Conservation (phyloP, 2,797 vertebrate species). For the Amazona ochrocephala region DNA sequence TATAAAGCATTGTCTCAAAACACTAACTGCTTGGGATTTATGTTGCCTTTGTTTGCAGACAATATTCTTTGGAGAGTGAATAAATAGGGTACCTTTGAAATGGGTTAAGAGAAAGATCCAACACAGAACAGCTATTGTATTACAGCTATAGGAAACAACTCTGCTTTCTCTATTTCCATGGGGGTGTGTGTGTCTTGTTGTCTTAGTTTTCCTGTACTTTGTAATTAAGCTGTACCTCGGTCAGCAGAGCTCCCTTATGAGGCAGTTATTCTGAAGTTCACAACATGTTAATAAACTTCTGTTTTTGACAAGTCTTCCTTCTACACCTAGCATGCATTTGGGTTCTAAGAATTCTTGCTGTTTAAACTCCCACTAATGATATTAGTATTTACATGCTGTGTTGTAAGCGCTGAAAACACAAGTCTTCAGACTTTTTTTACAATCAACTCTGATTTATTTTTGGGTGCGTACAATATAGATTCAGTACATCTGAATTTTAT, state of each 20-base stretch:
- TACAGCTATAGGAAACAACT: not conserved
- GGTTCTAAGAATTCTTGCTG: slow-evolving; percentile 29
- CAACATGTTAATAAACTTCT: slow-evolving; percentile 9
- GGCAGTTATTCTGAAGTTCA: slow-evolving; percentile 47
- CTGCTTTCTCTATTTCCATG: not conserved
- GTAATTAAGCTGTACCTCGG: slow-evolving; percentile 45
- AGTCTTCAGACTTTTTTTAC: not conserved
- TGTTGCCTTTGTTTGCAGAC: not conserved
- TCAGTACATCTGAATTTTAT: not conserved
- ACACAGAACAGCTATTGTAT: not conserved
- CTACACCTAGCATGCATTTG: not conserved
- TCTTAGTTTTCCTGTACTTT: not conserved
- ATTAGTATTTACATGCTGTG: not conserved
- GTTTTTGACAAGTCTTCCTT: not conserved
- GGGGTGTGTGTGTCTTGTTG: not conserved
- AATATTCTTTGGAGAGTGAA: not conserved
- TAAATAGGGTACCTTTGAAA: not conserved
- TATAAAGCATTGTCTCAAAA: not conserved
- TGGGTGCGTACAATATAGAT: not conserved
- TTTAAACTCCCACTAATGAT: not conserved
- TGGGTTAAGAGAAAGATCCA: not conserved
- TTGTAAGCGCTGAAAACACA: not conserved
- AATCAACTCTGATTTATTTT: not conserved
- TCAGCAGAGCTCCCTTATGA: slow-evolving; percentile 19
- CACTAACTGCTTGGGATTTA: not conserved